phyloP scores from a whole-genome alignment of 2,888 invertebrate genomes.

The Erebia epiphron region DNA sequence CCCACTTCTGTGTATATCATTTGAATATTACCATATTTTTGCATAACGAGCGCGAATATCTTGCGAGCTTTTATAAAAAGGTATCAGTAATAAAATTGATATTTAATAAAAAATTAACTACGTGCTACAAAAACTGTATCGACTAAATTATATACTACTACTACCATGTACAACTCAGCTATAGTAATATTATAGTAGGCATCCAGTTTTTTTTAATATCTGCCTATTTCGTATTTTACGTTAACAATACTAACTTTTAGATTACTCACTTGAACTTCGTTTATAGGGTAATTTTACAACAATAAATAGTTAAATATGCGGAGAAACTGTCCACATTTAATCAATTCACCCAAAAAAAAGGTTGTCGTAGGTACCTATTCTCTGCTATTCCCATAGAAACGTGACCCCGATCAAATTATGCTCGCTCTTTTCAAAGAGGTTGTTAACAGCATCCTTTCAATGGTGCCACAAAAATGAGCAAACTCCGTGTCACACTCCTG shows the following conservation, averaged over 20 bases:
- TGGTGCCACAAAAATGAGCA: slow-evolving; percentile 78
- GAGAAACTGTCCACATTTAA: slow-evolving; percentile 4
- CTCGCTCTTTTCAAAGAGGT: slow-evolving; percentile 77
- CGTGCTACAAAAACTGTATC: neutral
- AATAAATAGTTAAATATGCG: neutral
- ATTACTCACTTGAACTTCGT: neutral
- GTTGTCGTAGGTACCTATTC: slow-evolving; percentile 34
- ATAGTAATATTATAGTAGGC: too few relatives aligned
- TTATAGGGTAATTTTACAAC: neutral
- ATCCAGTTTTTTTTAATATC: too few relatives aligned
- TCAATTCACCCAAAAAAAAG: slow-evolving; percentile 18
- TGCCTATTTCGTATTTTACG: too few relatives aligned
- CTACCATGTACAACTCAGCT: neutral
- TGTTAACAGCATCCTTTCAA: slow-evolving; percentile 82
- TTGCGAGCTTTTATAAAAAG: slow-evolving; percentile 20
- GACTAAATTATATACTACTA: neutral
- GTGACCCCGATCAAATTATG: slow-evolving; percentile 80
- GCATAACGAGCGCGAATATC: slow-evolving; percentile 47
- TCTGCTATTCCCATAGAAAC: slow-evolving; percentile 75
- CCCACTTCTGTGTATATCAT: slow-evolving; percentile 56
- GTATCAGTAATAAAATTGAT: neutral
- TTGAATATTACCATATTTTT: slow-evolving; percentile 63
- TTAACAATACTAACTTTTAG: too few relatives aligned
- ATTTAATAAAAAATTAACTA: neutral
- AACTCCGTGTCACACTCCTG: slow-evolving; percentile 70